These are phyloP conservation scores for Riparia riparia DNA, from an alignment of 2,113 vertebrate species.

Conservation along the genomic window DNA sequence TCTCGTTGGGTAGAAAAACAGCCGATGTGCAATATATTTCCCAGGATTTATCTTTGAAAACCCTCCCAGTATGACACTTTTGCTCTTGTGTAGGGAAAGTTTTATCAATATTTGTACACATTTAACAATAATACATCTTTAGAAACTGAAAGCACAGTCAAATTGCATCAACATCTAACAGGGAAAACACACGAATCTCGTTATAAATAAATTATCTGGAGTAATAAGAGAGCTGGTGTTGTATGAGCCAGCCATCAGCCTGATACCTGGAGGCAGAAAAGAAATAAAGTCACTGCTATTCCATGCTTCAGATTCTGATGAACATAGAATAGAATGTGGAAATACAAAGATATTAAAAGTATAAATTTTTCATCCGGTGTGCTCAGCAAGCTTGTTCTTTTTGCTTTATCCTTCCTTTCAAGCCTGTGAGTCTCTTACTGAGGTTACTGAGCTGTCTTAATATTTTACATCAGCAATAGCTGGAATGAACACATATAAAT, in stretches of 20 bases:
- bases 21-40: neutral
- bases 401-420: neutral
- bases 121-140: neutral
- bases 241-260: constrained; percentile 11
- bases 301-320: neutral
- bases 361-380: constrained; percentile 49
- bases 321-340: constrained; percentile 20
- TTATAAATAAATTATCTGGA: constrained; percentile 63
- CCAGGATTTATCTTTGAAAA: neutral
- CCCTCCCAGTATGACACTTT: neutral
- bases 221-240: constrained; percentile 8
- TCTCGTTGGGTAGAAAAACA: neutral
- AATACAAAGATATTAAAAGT: constrained; percentile 63
- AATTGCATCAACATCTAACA: neutral
- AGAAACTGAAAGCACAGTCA: constrained; percentile 14
- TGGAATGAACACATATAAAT: constrained; percentile 18
- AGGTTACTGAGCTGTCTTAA: neutral
- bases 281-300: constrained; percentile 30
- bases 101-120: constrained; percentile 16
- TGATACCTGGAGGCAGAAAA: constrained; percentile 30
- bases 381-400: constrained; percentile 19
- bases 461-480: constrained; percentile 9
- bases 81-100: neutral
- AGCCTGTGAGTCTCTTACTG: neutral
- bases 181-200: neutral